Percentiles rank a stretch among this genome's conserved stretches.
Evolutionary conservation across 2,888 invertebrate genomes (phyloP).

Genomic region (Monochamus alternatus): DNA sequence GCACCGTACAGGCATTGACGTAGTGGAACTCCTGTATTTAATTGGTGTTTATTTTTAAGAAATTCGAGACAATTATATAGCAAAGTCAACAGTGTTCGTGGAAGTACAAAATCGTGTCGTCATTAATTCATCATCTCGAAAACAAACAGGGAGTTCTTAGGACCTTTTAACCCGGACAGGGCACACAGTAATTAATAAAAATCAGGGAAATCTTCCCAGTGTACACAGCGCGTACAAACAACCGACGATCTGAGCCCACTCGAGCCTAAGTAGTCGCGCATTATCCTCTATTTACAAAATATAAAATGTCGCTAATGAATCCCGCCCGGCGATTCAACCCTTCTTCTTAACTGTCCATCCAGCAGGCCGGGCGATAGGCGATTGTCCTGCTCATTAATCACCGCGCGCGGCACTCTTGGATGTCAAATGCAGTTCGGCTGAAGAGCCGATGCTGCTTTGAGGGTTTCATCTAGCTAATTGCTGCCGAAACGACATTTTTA

Average conservation of each 20-base stretch:
- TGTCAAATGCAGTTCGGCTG: conserved; percentile 71
- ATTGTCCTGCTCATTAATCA: conserved; percentile 72
- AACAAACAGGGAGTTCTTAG: conserved; percentile 41
- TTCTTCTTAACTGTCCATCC: conserved; percentile 63
- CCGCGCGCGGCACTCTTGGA: conserved; percentile 69
- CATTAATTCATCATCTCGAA: conserved; percentile 6
- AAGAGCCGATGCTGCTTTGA: conserved; percentile 69
- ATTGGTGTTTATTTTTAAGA: not conserved
- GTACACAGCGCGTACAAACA: conserved; percentile 46
- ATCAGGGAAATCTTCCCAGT: conserved; percentile 50
- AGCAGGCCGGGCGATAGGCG: conserved; percentile 64
- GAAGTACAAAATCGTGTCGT: conserved; percentile 9
- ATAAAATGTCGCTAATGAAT: conserved; percentile 67
- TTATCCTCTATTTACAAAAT: conserved; percentile 64
- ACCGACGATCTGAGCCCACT: conserved; percentile 47
- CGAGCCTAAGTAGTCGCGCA: conserved; percentile 40
- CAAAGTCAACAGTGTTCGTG: conserved; percentile 16
- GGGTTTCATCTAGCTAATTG: conserved; percentile 71
- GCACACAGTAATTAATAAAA: conserved; percentile 57
- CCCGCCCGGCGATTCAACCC: conserved; percentile 60
- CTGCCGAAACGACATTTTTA: conserved; percentile 70
- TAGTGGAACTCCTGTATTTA: too few relatives aligned
- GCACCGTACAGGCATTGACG: too few relatives aligned
- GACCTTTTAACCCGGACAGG: conserved; percentile 28
- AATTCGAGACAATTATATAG: not conserved